These are phyloP conservation scores for Lithophane ornitopus DNA, from an alignment of 2,888 invertebrate species.

Conservation along the genomic window DNA sequence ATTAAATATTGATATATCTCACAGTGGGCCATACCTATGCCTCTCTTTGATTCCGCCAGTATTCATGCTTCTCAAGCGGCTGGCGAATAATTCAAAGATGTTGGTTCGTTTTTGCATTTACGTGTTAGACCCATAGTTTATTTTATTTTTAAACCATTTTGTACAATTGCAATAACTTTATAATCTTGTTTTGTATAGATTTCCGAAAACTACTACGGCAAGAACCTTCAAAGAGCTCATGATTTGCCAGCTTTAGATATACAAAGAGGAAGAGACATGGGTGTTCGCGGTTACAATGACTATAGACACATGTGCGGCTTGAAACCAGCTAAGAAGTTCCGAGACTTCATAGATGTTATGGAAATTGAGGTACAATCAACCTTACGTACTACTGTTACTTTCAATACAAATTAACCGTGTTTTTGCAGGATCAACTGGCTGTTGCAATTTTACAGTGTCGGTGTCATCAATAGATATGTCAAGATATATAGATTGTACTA, in stretches of 20 bases:
- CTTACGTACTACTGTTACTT: not conserved
- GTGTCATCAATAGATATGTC: not conserved
- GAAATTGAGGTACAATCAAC: slow-evolving; percentile 75
- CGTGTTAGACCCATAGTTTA: not conserved
- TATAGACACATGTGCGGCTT: slow-evolving; percentile 80
- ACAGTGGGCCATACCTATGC: no score
- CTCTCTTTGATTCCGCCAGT: no score
- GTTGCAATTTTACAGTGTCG: not conserved
- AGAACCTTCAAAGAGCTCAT: slow-evolving; percentile 75
- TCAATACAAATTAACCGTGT: not conserved
- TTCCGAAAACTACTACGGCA: slow-evolving; percentile 79
- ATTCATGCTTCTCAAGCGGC: no score
- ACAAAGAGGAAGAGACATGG: slow-evolving; percentile 82
- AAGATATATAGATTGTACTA: not conserved
- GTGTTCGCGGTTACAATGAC: slow-evolving; percentile 81
- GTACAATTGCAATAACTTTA: no score
- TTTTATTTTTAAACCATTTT: no score
- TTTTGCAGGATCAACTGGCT: not conserved
- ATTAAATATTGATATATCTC: no score
- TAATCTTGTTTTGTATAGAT: slow-evolving; percentile 66
- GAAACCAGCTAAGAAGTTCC: slow-evolving; percentile 76
- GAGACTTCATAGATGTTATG: slow-evolving; percentile 81
- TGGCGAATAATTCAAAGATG: no score
- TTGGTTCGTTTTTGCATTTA: no score
- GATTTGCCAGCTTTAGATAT: slow-evolving; percentile 79